Conservation (phyloP, 2,888 invertebrate species). For the Nematopogon swammerdamellus region DNA sequence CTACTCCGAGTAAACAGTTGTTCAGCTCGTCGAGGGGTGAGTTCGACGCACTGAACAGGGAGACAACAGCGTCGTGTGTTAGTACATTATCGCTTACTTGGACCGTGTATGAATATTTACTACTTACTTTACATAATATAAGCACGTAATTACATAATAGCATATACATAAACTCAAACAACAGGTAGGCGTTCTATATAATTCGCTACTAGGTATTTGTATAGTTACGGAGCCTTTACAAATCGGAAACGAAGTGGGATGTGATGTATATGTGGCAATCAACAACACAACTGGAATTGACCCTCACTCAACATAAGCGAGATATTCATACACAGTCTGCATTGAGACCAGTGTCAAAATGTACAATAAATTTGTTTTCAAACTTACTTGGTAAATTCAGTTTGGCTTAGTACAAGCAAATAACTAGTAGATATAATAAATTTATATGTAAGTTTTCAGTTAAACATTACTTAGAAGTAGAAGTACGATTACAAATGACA, state of each 20-base stretch:
- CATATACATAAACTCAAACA: no score
- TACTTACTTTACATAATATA: not conserved
- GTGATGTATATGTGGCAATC: no score
- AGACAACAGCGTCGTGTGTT: slow-evolving; percentile 35
- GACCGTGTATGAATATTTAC: not conserved
- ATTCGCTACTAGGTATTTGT: no score
- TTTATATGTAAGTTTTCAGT: slow-evolving; percentile 55
- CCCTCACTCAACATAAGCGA: not conserved
- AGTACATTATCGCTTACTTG: slow-evolving; percentile 10
- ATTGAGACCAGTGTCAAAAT: not conserved
- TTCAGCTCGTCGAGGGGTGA: no score
- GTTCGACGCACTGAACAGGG: slow-evolving; percentile 17
- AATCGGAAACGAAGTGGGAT: no score
- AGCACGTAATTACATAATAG: no score
- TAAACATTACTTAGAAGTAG: slow-evolving; percentile 55
- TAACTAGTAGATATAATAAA: slow-evolving; percentile 51
- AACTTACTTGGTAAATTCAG: slow-evolving; percentile 58
- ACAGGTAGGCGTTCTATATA: no score
- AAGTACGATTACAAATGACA: slow-evolving; percentile 59
- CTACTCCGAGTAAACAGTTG: slow-evolving; percentile 22
- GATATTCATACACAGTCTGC: not conserved
- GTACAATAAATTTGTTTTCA: slow-evolving; percentile 54
- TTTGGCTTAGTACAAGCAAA: slow-evolving; percentile 58
- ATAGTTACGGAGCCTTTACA: no score
- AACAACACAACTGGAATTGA: no score